Evolutionary conservation across 2,888 invertebrate species (phyloP).

Genomic region (Calliopum simillimum): DNA sequence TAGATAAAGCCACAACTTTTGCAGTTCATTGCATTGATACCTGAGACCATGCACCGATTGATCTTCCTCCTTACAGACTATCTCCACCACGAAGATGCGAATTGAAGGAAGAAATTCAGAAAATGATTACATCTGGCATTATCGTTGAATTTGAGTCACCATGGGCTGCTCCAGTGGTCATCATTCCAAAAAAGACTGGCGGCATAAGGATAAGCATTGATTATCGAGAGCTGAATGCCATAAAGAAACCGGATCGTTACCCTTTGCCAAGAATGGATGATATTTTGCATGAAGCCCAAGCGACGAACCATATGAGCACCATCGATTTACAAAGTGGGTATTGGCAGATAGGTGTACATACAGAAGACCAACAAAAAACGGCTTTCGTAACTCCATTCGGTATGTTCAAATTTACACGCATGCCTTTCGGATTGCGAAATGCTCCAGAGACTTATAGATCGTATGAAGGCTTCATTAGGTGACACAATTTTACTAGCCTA

Average conservation of each 20-base stretch:
- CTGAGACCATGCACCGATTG: slow-evolving; percentile 27
- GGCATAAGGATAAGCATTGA: slow-evolving; percentile 57
- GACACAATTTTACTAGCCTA: slow-evolving; percentile 48
- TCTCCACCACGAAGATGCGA: slow-evolving; percentile 45
- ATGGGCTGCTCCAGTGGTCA: slow-evolving; percentile 58
- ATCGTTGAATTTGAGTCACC: slow-evolving; percentile 61
- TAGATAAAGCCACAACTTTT: slow-evolving; percentile 21
- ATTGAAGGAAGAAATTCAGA: slow-evolving; percentile 15
- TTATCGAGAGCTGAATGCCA: slow-evolving; percentile 54
- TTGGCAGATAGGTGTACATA: slow-evolving; percentile 39
- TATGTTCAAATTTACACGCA: slow-evolving; percentile 53
- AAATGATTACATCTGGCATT: slow-evolving; percentile 53
- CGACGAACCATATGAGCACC: slow-evolving; percentile 39
- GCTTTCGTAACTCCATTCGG: slow-evolving; percentile 58
- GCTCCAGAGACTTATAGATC: slow-evolving; percentile 56
- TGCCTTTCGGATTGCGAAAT: slow-evolving; percentile 58
- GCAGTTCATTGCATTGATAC: too few relatives aligned
- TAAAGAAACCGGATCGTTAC: slow-evolving; percentile 56
- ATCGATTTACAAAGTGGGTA: slow-evolving; percentile 42
- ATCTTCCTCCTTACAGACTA: slow-evolving; percentile 41
- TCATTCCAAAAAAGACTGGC: slow-evolving; percentile 59
- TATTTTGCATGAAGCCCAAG: slow-evolving; percentile 37
- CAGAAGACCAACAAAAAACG: slow-evolving; percentile 52
- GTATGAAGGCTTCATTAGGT: slow-evolving; percentile 42
- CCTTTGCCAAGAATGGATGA: slow-evolving; percentile 55